phyloP scores from a whole-genome alignment of 2,888 invertebrate genomes.

The Baronia brevicornis region DNA sequence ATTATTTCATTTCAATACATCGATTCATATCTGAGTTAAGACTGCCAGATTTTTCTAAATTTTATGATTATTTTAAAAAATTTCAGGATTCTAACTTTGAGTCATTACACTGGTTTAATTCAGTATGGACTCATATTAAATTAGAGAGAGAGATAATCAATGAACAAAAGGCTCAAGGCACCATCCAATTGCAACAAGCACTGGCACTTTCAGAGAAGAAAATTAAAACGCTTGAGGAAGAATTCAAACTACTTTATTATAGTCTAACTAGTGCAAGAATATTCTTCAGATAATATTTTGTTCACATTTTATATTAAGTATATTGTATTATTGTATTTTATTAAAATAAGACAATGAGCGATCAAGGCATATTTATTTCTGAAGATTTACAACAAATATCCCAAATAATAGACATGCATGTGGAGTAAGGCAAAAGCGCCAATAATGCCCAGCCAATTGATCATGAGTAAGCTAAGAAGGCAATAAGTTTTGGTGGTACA shows the following conservation, averaged over 20 bases:
- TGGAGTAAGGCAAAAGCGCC: too few relatives aligned
- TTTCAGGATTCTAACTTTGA: constrained; percentile 85
- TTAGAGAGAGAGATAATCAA: constrained; percentile 75
- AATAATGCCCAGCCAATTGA: too few relatives aligned
- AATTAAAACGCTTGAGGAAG: constrained; percentile 81
- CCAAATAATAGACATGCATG: too few relatives aligned
- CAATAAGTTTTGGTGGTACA: too few relatives aligned
- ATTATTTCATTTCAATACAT: not conserved
- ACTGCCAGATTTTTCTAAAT: not conserved
- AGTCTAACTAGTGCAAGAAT: constrained; percentile 95
- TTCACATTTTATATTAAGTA: constrained; percentile 13
- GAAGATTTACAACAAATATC: constrained; percentile 1
- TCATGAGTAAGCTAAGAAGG: too few relatives aligned
- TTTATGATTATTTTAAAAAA: constrained; percentile 11
- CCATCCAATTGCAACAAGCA: constrained; percentile 94
- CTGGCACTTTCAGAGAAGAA: constrained; percentile 91
- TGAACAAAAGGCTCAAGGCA: constrained; percentile 81
- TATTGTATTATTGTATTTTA: constrained; percentile 23
- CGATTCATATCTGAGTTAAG: not conserved
- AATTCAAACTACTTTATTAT: constrained; percentile 93
- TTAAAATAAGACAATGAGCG: constrained; percentile 10
- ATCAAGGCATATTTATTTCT: not conserved
- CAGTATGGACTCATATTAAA: constrained; percentile 83
- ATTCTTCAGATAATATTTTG: constrained; percentile 84
- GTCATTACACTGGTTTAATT: constrained; percentile 96